Base-by-base conservation (phyloP, 1,140 invertebrate genomes). In the Parapsyche elsis region DNA sequence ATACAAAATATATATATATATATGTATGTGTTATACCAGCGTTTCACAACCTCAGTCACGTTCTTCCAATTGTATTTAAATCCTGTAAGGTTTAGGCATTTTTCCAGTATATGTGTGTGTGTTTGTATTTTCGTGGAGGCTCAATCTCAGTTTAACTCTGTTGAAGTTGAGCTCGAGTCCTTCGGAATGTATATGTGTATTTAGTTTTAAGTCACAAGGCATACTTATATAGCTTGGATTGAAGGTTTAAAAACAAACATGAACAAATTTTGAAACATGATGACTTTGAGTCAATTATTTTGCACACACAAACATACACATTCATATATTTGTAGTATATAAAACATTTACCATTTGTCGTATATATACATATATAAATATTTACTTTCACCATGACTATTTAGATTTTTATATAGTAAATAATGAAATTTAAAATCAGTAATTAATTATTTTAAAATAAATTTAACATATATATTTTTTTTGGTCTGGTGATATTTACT, bases 11-110 rank as follows among this genome's bases (percentile, higher is more conserved):
- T 38, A 38, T 38, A 38, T 38, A 7, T 4, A 38, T 38, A 38
- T 1, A 38, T 7, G 7, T 38, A 38, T 38, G 16, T 21, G 57
- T 61, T 19, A 61, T 21, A 61, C 16, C 57, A 61, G 57, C 57
- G 57, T 61, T 61, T 61, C 57, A 19, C 21, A 61, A 61, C 57
- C 57, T 61, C 57, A 61, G 57, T 61, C 57, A 61, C 57, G 16
- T 61, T 61, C 57, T 61, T 61, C 57, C 57, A 38, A 61, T 61
- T 61, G 57, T 61, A 61, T n/a, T 61, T 38, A 61, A 61, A 9
- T 61, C 16, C 21, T 19, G 57, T n/a, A 61, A 19, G 5, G 14
- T n/a, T 38, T 61, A 21, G 16, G 16, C 7, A 61, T 19, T n/a
- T 61, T 61, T 61, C 53, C 57, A 61, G 16, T 61, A 16, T 61